These are phyloP conservation scores for Sander vitreus DNA, from an alignment of 2,113 vertebrate genomes.

Conservation along the genomic window DNA sequence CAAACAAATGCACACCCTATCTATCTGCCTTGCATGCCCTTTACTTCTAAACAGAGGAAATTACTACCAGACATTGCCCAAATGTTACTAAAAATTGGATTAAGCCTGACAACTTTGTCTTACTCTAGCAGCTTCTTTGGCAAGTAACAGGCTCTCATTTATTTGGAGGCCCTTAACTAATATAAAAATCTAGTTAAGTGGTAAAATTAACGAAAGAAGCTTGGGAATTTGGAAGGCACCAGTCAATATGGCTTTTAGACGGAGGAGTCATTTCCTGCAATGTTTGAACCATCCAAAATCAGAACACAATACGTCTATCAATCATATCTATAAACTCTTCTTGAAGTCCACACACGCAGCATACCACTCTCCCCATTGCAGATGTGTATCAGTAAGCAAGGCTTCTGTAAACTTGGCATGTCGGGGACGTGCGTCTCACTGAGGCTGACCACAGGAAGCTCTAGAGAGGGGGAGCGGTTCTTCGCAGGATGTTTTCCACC, in stretches of 20 bases:
- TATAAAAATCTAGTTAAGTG: conserved; percentile 33
- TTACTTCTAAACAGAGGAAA: conserved; percentile 55
- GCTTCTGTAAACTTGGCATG: conserved; percentile 39
- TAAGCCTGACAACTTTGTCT: conserved; percentile 55
- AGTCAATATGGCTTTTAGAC: not conserved
- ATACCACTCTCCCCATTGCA: conserved; percentile 41
- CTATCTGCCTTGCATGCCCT: conserved; percentile 41
- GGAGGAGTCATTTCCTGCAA: conserved; percentile 11
- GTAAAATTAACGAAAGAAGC: conserved; percentile 40
- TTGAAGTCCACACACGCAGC: conserved; percentile 21
- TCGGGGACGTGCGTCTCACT: conserved; percentile 6
- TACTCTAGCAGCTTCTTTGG: conserved; percentile 37
- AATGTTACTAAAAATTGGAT: conserved; percentile 69
- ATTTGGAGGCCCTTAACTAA: conserved; percentile 30
- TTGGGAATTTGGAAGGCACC: conserved; percentile 5
- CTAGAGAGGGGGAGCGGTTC: conserved; percentile 36
- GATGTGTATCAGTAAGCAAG: conserved; percentile 46
- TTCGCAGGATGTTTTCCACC: conserved; percentile 53
- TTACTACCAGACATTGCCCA: conserved; percentile 50
- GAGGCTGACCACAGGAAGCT: conserved; percentile 43
- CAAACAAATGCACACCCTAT: conserved; percentile 47
- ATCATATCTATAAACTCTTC: conserved; percentile 27
- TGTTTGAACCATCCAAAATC: not conserved
- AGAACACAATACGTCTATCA: conserved; percentile 22
- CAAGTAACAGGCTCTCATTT: conserved; percentile 11